Evolutionary conservation across 2,113 vertebrate genomes (phyloP), one percentile per base, ranked within the genome.

Genomic region (Cariama cristata): DNA sequence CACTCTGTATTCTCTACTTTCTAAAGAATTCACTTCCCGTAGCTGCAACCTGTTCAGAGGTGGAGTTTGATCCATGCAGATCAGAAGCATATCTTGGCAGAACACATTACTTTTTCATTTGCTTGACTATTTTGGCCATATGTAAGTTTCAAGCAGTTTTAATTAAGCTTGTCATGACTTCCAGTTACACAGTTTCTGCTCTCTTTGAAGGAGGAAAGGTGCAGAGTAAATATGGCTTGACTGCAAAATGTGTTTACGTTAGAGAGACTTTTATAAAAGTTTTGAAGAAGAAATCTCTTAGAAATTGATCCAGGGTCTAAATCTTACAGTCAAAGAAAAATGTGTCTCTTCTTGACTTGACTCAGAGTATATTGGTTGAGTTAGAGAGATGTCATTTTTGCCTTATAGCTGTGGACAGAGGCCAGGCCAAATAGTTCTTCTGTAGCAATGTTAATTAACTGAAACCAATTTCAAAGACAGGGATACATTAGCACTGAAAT

Each of bases 401-500:
- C 90, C 88, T 94, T 92, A 94, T 23, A 69, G 62, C 75, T 97
- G 89, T 84, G 96, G 88, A 91, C 90, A 90, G 80, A 91, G 79
- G 58, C 79, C 71, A 79, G 89, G 93, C 86, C 79, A 94, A 79
- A 86, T 81, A 86, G 90, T 63, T 97, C 68, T 92, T 97, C 96
- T 6, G 3, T 93, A 88, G 86, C 91, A 76, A 93, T 80, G 85
- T n/a, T 96, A 80, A 92, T 90, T 96, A 77, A 93, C 80, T 95
- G 85, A 96, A 96, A 35, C 90, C 92, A 75, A 60, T 82, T 92
- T 96, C 83, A 93, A 83, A 95, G 83, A 92, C 71, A 95, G 73
- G 85, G 87, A 84, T 80, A 85, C 52, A 23, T 73, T 76, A 94
- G 90, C 96, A 77, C 56, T 89, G 64, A 97, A 97, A 96, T 96